These are phyloP conservation scores for Pilophorus perplexus DNA, from an alignment of 2,888 invertebrate genomes.

Conservation along the genomic window DNA sequence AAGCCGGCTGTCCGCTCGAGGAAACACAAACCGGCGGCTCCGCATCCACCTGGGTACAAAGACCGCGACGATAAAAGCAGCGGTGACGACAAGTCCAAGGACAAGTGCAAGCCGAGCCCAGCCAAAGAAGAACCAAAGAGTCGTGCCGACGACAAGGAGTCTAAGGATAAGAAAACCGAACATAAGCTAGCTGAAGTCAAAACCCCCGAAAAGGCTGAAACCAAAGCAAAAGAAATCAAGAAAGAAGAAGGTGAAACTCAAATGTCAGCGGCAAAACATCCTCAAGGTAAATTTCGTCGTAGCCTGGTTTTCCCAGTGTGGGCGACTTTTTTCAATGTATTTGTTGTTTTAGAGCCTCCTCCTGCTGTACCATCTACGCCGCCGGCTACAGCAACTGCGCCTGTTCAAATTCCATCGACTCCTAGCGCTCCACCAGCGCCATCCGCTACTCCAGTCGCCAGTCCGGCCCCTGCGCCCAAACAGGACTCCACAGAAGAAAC, in stretches of 20 bases:
- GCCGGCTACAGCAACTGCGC: neutral
- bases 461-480: neutral
- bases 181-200: slow-evolving; percentile 8
- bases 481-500: neutral
- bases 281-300: slow-evolving; percentile 13
- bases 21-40: slow-evolving; percentile 73
- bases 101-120: slow-evolving; percentile 50
- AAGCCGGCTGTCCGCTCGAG: slow-evolving; percentile 64
- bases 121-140: slow-evolving; percentile 11
- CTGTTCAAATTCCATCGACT: neutral
- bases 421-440: neutral
- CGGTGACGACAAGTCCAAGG: slow-evolving; percentile 46
- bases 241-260: slow-evolving; percentile 31
- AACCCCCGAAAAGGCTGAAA: neutral
- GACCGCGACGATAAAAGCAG: slow-evolving; percentile 18
- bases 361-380: slow-evolving; percentile 18
- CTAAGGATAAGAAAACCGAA: slow-evolving; percentile 14
- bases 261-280: neutral
- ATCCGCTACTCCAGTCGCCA: neutral
- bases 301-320: too few relatives aligned
- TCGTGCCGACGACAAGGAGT: neutral
- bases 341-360: slow-evolving; percentile 5
- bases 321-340: neutral
- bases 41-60: slow-evolving; percentile 59
- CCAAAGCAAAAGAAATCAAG: neutral